Percentiles rank a stretch among this genome's conserved stretches.
Conservation (phyloP, 2,113 vertebrate species). For the Capreolus pygargus region DNA sequence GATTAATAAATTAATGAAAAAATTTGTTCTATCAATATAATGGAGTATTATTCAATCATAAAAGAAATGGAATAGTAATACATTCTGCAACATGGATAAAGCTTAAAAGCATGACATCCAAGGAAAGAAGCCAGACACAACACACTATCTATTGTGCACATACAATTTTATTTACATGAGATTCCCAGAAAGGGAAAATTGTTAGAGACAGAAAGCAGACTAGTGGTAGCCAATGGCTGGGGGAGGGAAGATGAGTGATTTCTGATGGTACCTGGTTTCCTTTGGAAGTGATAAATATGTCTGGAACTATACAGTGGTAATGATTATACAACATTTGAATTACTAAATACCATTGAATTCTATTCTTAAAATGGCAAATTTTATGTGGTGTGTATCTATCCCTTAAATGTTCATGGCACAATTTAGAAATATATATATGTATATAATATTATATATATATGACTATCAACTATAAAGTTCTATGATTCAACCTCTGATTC, state of each 20-base stretch:
- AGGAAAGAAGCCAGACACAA: neutral
- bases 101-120: neutral
- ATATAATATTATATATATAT: neutral
- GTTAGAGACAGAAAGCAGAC: neutral
- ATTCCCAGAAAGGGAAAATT: neutral
- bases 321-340: neutral
- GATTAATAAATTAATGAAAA: neutral
- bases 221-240: neutral
- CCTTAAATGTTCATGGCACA: neutral
- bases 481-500: neutral
- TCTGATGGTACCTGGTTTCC: neutral
- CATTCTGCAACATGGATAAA: neutral
- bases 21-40: neutral
- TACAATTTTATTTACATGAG: neutral
- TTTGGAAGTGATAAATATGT: neutral
- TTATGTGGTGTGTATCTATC: neutral
- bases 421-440: neutral
- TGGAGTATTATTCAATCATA: neutral
- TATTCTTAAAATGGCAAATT: neutral
- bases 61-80: neutral
- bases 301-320: neutral
- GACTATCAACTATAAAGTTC: neutral
- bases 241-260: neutral
- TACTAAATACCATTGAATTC: neutral
- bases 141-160: neutral